Evolutionary conservation across 2,797 vertebrate species (phyloP).

Genomic region (Gymnocypris eckloni): DNA sequence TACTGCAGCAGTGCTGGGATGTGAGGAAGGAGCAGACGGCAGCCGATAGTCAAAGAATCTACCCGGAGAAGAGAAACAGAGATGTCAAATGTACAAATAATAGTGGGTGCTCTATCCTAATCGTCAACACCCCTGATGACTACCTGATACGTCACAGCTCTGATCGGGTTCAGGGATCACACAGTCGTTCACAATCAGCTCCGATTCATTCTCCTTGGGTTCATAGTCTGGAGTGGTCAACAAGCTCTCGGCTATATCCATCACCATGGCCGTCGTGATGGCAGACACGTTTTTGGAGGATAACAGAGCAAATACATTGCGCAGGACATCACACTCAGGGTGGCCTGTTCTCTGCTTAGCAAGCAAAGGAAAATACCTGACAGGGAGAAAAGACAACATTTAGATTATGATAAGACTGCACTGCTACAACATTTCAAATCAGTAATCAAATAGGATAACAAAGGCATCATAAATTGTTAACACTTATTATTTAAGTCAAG

Average conservation of each 20-base stretch:
- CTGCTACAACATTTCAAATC: background rate
- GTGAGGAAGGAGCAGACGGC: conserved; percentile 87
- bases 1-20: conserved; percentile 88
- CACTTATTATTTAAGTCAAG: background rate
- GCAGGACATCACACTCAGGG: conserved; percentile 84
- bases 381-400: conserved; percentile 14
- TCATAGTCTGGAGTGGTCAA: conserved; percentile 86
- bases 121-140: background rate
- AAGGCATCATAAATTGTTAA: background rate
- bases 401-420: background rate
- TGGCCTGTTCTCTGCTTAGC: conserved; percentile 86
- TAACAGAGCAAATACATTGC: conserved; percentile 89
- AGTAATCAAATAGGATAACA: background rate
- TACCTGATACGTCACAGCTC: conserved; percentile 76
- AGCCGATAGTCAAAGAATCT: conserved; percentile 84
- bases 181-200: conserved; percentile 77
- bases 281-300: conserved; percentile 86
- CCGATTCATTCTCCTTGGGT: conserved; percentile 74
- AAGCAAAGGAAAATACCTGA: conserved; percentile 90
- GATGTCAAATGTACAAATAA: background rate
- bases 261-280: conserved; percentile 81
- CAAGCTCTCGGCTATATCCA: conserved; percentile 88
- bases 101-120: background rate
- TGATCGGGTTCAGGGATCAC: conserved; percentile 69
- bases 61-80: conserved; percentile 2